Base-by-base conservation (phyloP, 2,797 vertebrate genomes). In the Cyprinella venusta region DNA sequence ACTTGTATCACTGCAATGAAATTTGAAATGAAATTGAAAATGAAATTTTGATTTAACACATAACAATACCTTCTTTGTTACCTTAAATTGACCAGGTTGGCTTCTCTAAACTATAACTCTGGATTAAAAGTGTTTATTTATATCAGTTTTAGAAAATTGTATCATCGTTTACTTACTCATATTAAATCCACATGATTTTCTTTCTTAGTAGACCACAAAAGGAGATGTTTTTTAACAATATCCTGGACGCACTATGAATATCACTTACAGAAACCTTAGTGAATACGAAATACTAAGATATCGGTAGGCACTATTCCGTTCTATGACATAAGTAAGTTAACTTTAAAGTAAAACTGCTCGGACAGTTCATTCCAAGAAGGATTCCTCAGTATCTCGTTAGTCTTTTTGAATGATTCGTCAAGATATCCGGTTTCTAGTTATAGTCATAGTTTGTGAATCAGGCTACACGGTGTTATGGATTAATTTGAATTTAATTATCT, bases 111-210 rank as follows among this genome's bases (percentile, higher is more conserved):
- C n/a, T 13, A 30, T 15, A 21, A 10, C 24, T 48, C 24, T 6
- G 52, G 21, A 36, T 19, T 67, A 30, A 75, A 18, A 76, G 33
- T 64, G 67, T 79, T 80, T 76, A 80, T 85, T 84, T 81, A 81
- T 45, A 15, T 48, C 45, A 16, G 36, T 42, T 56, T 68, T 26
- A 45, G 19, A 26, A 61, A 33, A 48, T 16, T 3, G 26, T 12
- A 8, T 48, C 26, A 36, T n/a, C 2, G 8, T 63, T 63, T 77
- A 33, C 59, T 76, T n/a, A 42, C n/a, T 13, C 45, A 45, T 45
- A 15, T 45, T 45, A 24, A 70, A 26, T 15, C 6, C 13, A 67
- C 16, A 1, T 19, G 5, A 3, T 8, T 71, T 10, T 71, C 4
- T 71, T 71, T 71, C 8, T 5, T 50, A 1, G 0, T 3, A 6